phyloP scores from a whole-genome alignment of 2,888 invertebrate genomes.

The Ectemnius cavifrons region DNA sequence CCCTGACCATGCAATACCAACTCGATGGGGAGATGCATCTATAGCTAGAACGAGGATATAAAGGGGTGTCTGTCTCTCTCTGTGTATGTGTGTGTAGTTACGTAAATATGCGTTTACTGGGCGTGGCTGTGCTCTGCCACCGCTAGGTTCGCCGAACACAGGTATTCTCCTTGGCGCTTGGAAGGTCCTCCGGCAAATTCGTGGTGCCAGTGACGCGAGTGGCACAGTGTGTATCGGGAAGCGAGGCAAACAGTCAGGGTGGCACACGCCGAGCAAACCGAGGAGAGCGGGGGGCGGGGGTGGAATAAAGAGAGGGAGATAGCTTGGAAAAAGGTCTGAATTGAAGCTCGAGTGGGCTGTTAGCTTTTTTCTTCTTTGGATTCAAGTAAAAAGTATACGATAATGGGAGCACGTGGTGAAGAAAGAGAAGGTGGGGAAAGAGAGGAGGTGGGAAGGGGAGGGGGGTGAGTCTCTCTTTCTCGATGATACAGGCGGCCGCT shows the following conservation, averaged over 20 bases:
- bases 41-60: background rate
- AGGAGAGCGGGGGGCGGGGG: background rate
- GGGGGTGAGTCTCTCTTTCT: too few species aligned
- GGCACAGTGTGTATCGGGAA: conserved; percentile 1
- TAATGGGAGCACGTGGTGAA: conserved; percentile 2
- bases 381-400: conserved; percentile 4
- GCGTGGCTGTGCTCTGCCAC: background rate
- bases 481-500: background rate
- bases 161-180: background rate
- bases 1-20: too few species aligned
- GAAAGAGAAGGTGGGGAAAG: too few species aligned
- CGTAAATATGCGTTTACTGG: conserved; percentile 8
- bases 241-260: background rate
- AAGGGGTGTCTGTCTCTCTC: too few species aligned
- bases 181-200: background rate
- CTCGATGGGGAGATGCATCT: background rate
- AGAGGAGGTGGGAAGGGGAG: too few species aligned
- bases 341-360: conserved; percentile 1
- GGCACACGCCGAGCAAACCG: background rate
- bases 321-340: too few species aligned
- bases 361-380: background rate
- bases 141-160: background rate
- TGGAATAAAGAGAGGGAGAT: too few species aligned
- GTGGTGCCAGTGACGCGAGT: background rate
- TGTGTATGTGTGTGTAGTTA: background rate